Evolutionary conservation across 2,797 vertebrate species (phyloP).

Genomic region (Luscinia luscinia): DNA sequence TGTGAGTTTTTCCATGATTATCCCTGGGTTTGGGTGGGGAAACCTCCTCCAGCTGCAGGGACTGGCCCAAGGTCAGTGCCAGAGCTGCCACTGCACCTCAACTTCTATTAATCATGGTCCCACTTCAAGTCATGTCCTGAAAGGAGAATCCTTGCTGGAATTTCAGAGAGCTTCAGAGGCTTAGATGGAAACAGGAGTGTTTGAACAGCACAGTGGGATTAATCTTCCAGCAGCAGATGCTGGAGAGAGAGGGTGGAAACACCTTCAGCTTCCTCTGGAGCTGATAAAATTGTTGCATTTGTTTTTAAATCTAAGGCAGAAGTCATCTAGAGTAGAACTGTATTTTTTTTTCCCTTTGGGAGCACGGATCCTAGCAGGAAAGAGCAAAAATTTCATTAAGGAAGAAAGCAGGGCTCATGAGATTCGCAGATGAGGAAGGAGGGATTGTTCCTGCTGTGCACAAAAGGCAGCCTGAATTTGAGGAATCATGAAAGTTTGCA

Average conservation of each 20-base stretch:
- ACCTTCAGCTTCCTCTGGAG: neutral
- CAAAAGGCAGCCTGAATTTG: neutral
- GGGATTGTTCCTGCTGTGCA: neutral
- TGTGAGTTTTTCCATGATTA: rapidly evolving
- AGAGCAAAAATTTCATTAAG: constrained; percentile 37
- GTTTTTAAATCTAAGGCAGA: neutral
- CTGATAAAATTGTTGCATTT: neutral
- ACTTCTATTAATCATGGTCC: neutral
- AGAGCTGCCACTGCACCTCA: neutral
- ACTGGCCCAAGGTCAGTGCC: neutral
- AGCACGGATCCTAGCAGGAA: neutral
- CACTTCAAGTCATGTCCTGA: neutral
- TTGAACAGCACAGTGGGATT: neutral
- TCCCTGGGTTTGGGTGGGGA: neutral
- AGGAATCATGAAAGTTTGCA: neutral
- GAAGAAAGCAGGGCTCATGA: neutral
- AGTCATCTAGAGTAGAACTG: neutral
- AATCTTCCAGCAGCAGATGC: neutral
- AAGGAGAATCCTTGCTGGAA: neutral
- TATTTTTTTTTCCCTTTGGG: neutral
- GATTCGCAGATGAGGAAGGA: neutral
- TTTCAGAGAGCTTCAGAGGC: neutral
- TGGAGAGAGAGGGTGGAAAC: neutral
- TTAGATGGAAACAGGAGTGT: neutral
- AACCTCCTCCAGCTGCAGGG: neutral